These are phyloP conservation scores for Drosophila aff. DNA, from an alignment of 1,140 invertebrate species.

Conservation along the genomic window DNA sequence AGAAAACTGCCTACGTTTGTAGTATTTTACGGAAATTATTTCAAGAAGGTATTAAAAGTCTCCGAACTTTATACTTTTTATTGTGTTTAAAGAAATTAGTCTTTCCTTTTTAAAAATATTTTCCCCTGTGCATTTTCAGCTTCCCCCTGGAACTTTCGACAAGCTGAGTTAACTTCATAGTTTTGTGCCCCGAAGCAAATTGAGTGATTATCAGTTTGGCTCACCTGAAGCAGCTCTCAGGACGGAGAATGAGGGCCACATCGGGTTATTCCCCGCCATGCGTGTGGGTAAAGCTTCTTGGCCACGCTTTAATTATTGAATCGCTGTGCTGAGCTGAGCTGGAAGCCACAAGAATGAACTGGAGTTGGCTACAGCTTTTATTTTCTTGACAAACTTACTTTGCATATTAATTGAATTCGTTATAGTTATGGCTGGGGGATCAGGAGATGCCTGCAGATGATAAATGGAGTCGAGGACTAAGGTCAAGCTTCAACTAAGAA, in stretches of 20 bases:
- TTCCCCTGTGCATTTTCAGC: neutral
- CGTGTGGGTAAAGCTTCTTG: conserved; percentile 52
- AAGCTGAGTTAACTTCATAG: conserved; percentile 79
- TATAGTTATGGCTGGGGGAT: conserved; percentile 21
- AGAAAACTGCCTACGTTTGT: neutral
- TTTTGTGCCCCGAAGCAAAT: conserved; percentile 73
- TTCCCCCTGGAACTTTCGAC: conserved; percentile 36
- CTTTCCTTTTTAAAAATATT: neutral
- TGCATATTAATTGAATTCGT: conserved; percentile 67
- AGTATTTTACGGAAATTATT: neutral
- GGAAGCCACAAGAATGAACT: conserved; percentile 27
- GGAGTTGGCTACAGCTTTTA: conserved; percentile 31
- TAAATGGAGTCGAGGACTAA: conserved; percentile 29
- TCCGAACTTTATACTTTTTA: neutral
- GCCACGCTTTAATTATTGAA: conserved; percentile 57
- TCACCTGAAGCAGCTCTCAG: conserved; percentile 47
- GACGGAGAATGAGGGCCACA: neutral
- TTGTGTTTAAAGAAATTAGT: neutral
- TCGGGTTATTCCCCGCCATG: conserved; percentile 24
- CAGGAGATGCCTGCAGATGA: conserved; percentile 14
- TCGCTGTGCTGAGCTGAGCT: conserved; percentile 35
- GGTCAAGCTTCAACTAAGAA: conserved; percentile 6
- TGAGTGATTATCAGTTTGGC: conserved; percentile 81
- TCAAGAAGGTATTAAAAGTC: neutral
- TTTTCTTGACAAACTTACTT: conserved; percentile 48